These are phyloP conservation scores for Eupithecia subumbrata DNA, from an alignment of 2,888 invertebrate genomes.

Conservation along the genomic window DNA sequence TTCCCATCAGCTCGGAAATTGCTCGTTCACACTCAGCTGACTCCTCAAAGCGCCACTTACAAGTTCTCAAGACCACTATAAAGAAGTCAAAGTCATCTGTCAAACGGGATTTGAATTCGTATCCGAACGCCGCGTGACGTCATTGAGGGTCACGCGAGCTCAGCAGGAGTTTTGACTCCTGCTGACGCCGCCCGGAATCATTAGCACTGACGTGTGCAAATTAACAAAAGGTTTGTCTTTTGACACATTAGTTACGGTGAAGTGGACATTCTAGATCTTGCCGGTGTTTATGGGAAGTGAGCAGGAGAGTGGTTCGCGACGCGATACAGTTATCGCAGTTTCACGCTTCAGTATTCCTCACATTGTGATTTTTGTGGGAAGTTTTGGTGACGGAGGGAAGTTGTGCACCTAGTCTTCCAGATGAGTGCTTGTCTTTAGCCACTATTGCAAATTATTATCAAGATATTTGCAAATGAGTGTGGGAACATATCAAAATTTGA, in stretches of 20 bases:
- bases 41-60: conserved; percentile 62
- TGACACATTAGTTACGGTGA: conserved; percentile 71
- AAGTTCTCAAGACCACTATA: conserved; percentile 62
- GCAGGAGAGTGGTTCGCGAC: conserved; percentile 63
- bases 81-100: conserved; percentile 69
- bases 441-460: not conserved
- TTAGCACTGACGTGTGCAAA: conserved; percentile 53
- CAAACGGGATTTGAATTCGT: conserved; percentile 66
- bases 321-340: conserved; percentile 49
- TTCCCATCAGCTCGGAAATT: conserved; percentile 76
- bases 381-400: conserved; percentile 22
- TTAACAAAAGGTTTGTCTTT: conserved; percentile 64
- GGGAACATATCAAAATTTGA: not conserved
- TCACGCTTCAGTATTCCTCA: conserved; percentile 53
- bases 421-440: conserved; percentile 17
- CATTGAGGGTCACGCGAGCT: conserved; percentile 64
- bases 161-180: conserved; percentile 51
- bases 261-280: conserved; percentile 73
- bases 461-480: not conserved
- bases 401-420: conserved; percentile 22
- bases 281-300: conserved; percentile 71
- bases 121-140: conserved; percentile 66
- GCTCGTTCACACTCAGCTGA: conserved; percentile 76
- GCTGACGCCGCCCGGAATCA: conserved; percentile 49
- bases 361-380: conserved; percentile 50